A percentile compares a stretch with the other conserved stretches of the same genome.
These are phyloP conservation scores for Polietes domitor DNA, from an alignment of 2,888 invertebrate species.

Conservation along the genomic window DNA sequence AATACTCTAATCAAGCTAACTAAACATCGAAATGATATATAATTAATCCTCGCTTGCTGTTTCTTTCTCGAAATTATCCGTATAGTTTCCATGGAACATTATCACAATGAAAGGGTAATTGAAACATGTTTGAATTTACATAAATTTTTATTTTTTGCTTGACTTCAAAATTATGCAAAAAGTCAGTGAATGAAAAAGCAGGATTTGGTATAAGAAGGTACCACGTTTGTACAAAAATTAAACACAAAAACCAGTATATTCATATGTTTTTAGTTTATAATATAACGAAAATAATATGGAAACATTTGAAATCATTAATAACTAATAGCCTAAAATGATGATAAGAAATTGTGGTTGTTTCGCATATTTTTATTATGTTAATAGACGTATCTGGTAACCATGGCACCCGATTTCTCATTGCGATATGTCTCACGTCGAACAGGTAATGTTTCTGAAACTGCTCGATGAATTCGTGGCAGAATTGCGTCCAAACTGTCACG, in stretches of 20 bases:
- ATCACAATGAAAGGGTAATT: conserved; percentile 75
- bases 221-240: not conserved
- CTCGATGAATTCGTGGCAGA: conserved; percentile 84
- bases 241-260: not conserved
- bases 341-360: not conserved
- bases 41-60: not conserved
- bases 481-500: conserved; percentile 85
- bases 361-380: conserved; percentile 71
- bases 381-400: conserved; percentile 75
- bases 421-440: conserved; percentile 74
- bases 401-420: conserved; percentile 76
- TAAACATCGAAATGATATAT: not conserved
- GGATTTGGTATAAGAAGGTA: conserved; percentile 1
- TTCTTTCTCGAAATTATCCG: not conserved
- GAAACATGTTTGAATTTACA: conserved; percentile 80
- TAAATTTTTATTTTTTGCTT: conserved; percentile 32
- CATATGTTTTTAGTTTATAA: not conserved
- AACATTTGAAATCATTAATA: not conserved
- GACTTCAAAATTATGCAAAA: not conserved
- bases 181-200: conserved; percentile 21
- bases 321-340: not conserved
- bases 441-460: conserved; percentile 74
- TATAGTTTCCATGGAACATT: not conserved
- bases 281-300: not conserved
- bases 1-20: not conserved